Conservation (phyloP, 2,888 invertebrate genomes). For the Morinoia aosen region DNA sequence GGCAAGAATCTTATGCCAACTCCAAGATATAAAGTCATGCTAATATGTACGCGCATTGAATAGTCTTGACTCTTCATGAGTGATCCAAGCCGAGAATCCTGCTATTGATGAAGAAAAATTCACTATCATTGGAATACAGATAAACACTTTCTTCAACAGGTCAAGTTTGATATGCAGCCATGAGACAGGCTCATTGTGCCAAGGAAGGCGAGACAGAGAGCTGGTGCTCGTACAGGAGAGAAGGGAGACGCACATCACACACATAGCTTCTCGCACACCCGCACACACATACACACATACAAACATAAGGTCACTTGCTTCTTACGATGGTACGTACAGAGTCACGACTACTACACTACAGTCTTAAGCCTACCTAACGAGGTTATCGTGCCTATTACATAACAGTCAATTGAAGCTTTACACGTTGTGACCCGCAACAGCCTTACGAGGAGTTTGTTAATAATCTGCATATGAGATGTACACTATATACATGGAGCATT, state of each 20-base stretch:
- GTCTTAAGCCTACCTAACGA: constrained; percentile 32
- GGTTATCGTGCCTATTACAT: neutral
- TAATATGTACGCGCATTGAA: too few species aligned
- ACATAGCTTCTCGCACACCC: neutral
- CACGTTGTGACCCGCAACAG: constrained; percentile 40
- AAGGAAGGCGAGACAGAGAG: neutral
- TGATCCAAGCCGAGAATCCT: too few species aligned
- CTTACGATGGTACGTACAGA: constrained; percentile 23
- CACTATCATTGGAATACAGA: too few species aligned
- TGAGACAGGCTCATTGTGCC: neutral
- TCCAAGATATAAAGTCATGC: too few species aligned
- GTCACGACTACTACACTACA: constrained; percentile 12
- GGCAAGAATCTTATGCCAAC: neutral
- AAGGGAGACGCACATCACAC: neutral
- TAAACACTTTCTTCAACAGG: too few species aligned
- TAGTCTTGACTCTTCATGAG: too few species aligned
- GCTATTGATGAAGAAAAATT: too few species aligned
- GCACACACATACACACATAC: neutral
- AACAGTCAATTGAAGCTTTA: constrained; percentile 13
- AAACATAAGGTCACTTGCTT: constrained; percentile 49
- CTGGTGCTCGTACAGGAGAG: neutral
- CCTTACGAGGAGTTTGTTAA: constrained; percentile 33
- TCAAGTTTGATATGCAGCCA: too few species aligned
- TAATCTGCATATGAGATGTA: constrained; percentile 49
- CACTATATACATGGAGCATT: constrained; percentile 21